phyloP scores from a whole-genome alignment of 2,113 vertebrate genomes.

The Eublepharis macularius region DNA sequence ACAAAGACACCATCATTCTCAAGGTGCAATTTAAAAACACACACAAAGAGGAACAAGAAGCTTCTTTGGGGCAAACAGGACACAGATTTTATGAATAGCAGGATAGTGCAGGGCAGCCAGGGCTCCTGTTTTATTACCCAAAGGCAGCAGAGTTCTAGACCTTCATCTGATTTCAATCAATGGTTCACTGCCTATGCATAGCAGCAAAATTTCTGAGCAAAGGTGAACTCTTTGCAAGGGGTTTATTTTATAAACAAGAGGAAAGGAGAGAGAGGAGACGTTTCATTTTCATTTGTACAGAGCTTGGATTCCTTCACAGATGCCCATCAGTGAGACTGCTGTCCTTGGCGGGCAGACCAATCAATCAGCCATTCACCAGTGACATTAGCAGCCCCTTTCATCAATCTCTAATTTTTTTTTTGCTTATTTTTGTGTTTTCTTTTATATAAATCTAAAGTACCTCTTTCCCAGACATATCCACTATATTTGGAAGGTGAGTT shows the following conservation, averaged over 20 bases:
- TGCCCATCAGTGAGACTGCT: not conserved
- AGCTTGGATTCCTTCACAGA: not conserved
- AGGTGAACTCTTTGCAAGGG: not conserved
- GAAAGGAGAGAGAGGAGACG: not conserved
- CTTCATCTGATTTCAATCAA: not conserved
- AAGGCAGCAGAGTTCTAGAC: not conserved
- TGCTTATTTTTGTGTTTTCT: too few relatives aligned
- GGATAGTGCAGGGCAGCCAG: not conserved
- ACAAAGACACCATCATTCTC: constrained; percentile 42
- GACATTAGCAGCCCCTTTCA: not conserved
- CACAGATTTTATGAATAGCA: constrained; percentile 1
- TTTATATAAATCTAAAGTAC: too few relatives aligned
- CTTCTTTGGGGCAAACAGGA: not conserved
- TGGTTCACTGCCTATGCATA: not conserved
- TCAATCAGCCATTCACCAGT: not conserved
- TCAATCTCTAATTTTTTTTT: not conserved
- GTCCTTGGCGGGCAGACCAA: not conserved
- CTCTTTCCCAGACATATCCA: too few relatives aligned
- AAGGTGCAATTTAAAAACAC: not conserved
- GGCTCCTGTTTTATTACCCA: constrained; percentile 6
- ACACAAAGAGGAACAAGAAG: not conserved
- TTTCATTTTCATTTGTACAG: not conserved
- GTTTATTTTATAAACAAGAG: not conserved
- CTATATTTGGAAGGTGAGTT: too few relatives aligned
- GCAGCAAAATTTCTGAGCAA: not conserved